Conservation (phyloP, 2,888 invertebrate genomes). For the Incurvaria masculella region DNA sequence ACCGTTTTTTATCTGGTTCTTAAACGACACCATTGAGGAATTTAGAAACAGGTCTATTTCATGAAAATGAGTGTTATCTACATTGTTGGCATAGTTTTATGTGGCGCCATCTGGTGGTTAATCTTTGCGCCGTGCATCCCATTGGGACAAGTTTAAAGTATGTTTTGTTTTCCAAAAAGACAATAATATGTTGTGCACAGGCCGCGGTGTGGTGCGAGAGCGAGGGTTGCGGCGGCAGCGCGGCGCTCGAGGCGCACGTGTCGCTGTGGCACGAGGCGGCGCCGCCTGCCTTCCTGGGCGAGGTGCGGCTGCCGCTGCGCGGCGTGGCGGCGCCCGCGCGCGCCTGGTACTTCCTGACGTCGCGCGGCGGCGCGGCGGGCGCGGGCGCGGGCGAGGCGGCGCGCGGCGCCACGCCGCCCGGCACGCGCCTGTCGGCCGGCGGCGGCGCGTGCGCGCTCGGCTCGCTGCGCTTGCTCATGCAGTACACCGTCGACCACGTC, state of each 20-base stretch:
- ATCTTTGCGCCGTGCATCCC: too few species aligned
- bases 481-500: conserved; percentile 87
- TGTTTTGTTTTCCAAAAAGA: too few species aligned
- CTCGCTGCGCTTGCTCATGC: conserved; percentile 79
- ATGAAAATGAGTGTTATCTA: too few species aligned
- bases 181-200: too few species aligned
- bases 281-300: conserved; percentile 83
- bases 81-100: too few species aligned
- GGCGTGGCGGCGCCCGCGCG: conserved; percentile 53
- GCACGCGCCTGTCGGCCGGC: conserved; percentile 63
- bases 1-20: too few species aligned
- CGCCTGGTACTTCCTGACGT: conserved; percentile 70
- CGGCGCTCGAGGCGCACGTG: conserved; percentile 77
- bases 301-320: conserved; percentile 75
- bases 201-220: too few species aligned
- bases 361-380: conserved; percentile 59
- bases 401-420: conserved; percentile 72
- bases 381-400: conserved; percentile 53
- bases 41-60: too few species aligned
- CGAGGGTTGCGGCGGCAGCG: conserved; percentile 53
- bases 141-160: too few species aligned
- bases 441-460: conserved; percentile 63
- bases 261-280: conserved; percentile 86
- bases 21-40: too few species aligned
- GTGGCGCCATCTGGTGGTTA: too few species aligned